phyloP scores from a whole-genome alignment of 2,113 vertebrate species.

The Smithornis capensis region DNA sequence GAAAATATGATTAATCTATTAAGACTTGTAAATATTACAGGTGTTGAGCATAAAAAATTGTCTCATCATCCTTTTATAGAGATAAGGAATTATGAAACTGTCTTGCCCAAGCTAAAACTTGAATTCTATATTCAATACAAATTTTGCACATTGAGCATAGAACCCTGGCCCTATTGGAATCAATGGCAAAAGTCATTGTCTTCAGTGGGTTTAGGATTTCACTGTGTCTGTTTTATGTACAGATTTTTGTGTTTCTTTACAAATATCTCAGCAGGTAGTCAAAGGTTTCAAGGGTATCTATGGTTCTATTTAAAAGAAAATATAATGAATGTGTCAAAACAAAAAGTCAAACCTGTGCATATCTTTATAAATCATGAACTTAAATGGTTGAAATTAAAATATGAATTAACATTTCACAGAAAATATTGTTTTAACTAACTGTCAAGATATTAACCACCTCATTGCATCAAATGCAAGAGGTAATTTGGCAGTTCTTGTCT shows the following conservation, averaged over 20 bases:
- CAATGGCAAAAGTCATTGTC: background rate
- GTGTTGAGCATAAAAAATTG: conserved; percentile 5
- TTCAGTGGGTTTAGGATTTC: conserved; percentile 11
- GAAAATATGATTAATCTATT: conserved; percentile 36
- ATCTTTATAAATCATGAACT: background rate
- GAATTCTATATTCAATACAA: background rate
- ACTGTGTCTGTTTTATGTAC: background rate
- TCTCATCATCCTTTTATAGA: background rate
- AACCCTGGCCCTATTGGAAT: conserved; percentile 3
- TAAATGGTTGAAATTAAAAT: background rate
- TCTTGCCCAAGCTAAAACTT: conserved; percentile 14
- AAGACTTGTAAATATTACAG: conserved; percentile 33
- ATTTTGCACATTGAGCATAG: background rate
- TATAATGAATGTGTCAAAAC: background rate
- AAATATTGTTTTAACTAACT: background rate
- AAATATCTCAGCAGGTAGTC: conserved; percentile 60
- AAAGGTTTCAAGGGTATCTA: conserved; percentile 62
- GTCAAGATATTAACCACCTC: background rate
- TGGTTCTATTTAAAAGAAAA: conserved; percentile 30
- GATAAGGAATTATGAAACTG: conserved; percentile 17
- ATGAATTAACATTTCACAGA: conserved; percentile 15
- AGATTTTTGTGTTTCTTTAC: conserved; percentile 4
- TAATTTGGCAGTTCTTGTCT: conserved; percentile 40
- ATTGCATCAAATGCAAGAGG: conserved; percentile 29
- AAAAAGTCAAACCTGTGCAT: background rate